Evolutionary conservation across 2,888 invertebrate genomes (phyloP).

Genomic region (Rhorus exstirpatorius): DNA sequence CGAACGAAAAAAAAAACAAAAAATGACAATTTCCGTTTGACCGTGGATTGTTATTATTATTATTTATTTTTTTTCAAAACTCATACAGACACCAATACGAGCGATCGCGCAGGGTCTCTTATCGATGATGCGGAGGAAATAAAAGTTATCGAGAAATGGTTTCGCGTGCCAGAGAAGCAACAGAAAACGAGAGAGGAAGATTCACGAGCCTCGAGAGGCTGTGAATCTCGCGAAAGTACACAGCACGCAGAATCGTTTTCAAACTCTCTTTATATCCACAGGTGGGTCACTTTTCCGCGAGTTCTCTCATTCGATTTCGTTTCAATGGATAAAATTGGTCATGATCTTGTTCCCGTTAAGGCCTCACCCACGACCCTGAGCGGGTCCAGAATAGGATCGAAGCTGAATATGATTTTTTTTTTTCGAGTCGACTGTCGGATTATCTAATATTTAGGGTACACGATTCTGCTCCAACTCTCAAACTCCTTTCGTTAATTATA

Average conservation of each 20-base stretch:
- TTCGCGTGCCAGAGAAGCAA: conserved; percentile 41
- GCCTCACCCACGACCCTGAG: too few species aligned
- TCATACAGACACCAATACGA: too few species aligned
- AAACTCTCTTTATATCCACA: conserved; percentile 57
- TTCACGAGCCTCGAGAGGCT: conserved; percentile 25
- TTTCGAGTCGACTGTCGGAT: too few species aligned
- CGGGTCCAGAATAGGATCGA: too few species aligned
- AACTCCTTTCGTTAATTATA: too few species aligned
- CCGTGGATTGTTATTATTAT: background rate
- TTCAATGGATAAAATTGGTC: conserved; percentile 37
- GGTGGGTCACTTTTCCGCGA: conserved; percentile 53
- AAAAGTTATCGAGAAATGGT: conserved; percentile 35
- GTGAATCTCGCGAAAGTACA: conserved; percentile 18
- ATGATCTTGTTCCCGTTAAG: conserved; percentile 15
- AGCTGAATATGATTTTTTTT: too few species aligned
- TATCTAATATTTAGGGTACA: too few species aligned
- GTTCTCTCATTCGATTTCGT: conserved; percentile 55
- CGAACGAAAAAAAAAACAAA: background rate
- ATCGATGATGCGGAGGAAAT: conserved; percentile 13
- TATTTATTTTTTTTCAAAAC: background rate
- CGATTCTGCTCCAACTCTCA: too few species aligned
- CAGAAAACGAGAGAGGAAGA: conserved; percentile 5
- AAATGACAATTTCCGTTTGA: conserved; percentile 16
- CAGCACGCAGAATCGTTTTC: conserved; percentile 50
- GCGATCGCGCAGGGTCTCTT: background rate